Conservation (phyloP, 53 echinoderm and acorn worm genomes). For the Echinarachnius parma region DNA sequence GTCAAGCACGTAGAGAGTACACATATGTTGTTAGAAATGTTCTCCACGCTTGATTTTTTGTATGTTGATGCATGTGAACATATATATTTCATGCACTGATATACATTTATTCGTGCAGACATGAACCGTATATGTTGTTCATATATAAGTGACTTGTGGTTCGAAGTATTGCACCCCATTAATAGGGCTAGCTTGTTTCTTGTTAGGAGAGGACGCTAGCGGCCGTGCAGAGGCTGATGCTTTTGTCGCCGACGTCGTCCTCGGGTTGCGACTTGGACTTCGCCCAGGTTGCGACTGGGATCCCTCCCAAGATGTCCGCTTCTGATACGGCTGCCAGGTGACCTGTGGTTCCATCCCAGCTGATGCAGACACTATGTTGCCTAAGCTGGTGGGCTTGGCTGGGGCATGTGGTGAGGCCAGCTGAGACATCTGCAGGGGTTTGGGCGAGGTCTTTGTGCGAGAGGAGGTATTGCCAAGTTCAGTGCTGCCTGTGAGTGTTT, state of each 20-base stretch:
- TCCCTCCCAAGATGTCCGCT: slow-evolving; percentile 39
- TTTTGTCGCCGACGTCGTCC: neutral
- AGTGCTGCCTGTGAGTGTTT: neutral
- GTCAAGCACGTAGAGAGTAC: too few relatives aligned
- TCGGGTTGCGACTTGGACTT: slow-evolving; percentile 35
- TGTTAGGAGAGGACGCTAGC: slow-evolving; percentile 25
- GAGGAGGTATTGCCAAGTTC: slow-evolving; percentile 30
- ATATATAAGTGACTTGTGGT: slow-evolving; percentile 65
- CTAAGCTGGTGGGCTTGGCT: slow-evolving; percentile 31
- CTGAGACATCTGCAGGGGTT: slow-evolving; percentile 3
- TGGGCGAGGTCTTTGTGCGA: slow-evolving; percentile 11
- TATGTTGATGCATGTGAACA: neutral
- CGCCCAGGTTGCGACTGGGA: slow-evolving; percentile 23
- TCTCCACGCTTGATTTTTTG: neutral
- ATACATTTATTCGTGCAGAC: neutral
- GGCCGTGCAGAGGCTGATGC: slow-evolving; percentile 39
- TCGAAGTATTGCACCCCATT: slow-evolving; percentile 72
- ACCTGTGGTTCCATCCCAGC: too few relatives aligned
- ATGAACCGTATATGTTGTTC: neutral
- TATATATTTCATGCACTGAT: neutral
- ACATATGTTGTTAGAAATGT: too few relatives aligned
- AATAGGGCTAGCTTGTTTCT: slow-evolving; percentile 63
- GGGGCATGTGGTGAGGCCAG: slow-evolving; percentile 42
- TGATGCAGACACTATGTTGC: slow-evolving; percentile 15
- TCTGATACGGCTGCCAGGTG: neutral